Base-by-base conservation (phyloP, 2,888 invertebrate species). In the Rhamphomyia laevipes region DNA sequence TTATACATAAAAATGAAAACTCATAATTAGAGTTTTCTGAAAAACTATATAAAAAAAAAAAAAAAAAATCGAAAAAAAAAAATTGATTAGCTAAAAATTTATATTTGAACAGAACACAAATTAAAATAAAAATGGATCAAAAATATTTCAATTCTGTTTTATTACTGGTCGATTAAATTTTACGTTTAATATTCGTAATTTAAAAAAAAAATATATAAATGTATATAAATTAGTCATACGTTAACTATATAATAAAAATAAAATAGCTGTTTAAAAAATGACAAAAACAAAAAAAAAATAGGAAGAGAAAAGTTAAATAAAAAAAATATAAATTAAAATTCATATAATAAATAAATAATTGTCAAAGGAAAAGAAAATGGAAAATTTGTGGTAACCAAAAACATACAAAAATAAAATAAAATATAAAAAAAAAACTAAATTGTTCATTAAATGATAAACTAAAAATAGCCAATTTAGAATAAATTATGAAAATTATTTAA, bases 381-480 rank as follows among this genome's bases (percentile, higher is more conserved):
- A 3, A 35, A n/a, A 35, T n/a, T n/a, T 35, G 35, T 35, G 35
- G 35, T n/a, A 35, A 35, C 13, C n/a, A 1, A n/a, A 35, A n/a
- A 35, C 7, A n/a, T 35, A n/a, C 3, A 35, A 35, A 35, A 35
- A n/a, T 30, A 30, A 30, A 30, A 30, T 9, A 9, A 30, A 30
- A 30, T 11, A 30, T 9, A 35, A 9, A 35, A 35, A 35, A 33
- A 35, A 7, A 35, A 27, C 23, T 27, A 27, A 27, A 27, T 27
- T 27, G 23, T 35, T 35, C n/a, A 35, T 35, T 35, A 2, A n/a
- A n/a, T 13, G 35, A 35, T n/a, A 35, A n/a, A n/a, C n/a, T 42
- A 15, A 27, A n/a, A 42, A 42, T 42, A 42, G 42, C 42, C 42
- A 42, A 42, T 42, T 42, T 42, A 42, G 42, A 42, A 15, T 42